phyloP scores from a whole-genome alignment of 1,140 invertebrate species.

The Pantala flavescens region DNA sequence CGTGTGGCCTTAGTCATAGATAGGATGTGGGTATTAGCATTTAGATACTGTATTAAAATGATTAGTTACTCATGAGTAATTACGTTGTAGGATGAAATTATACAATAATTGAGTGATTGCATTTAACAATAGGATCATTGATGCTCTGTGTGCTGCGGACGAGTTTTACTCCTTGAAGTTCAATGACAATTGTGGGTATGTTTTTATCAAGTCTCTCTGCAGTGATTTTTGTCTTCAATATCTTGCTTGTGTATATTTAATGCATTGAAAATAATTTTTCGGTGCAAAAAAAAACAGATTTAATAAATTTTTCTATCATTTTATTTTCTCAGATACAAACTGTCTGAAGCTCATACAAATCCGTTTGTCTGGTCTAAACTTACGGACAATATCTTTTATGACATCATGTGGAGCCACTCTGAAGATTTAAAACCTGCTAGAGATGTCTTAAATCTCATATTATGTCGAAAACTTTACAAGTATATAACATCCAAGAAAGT shows the following conservation, averaged over 20 bases:
- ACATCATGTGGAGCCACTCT: not conserved
- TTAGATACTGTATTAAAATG: too few relatives aligned
- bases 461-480: not conserved
- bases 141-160: not conserved
- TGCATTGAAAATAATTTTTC: too few relatives aligned
- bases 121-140: not conserved
- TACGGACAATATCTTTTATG: not conserved
- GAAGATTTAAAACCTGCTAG: not conserved
- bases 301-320: too few relatives aligned
- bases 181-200: not conserved
- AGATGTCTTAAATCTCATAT: not conserved
- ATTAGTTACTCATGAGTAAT: not conserved
- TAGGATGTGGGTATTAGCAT: slow-evolving; percentile 30
- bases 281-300: too few relatives aligned
- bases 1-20: slow-evolving; percentile 32
- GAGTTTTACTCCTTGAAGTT: not conserved
- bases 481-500: not conserved
- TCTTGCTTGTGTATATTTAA: too few relatives aligned
- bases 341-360: not conserved
- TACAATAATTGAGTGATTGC: not conserved
- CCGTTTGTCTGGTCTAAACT: not conserved
- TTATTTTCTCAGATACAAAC: not conserved
- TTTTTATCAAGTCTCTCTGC: not conserved
- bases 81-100: not conserved
- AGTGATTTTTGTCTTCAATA: too few relatives aligned